Conservation (phyloP, 2,113 vertebrate species). For the Poeciliopsis turrubarensis region DNA sequence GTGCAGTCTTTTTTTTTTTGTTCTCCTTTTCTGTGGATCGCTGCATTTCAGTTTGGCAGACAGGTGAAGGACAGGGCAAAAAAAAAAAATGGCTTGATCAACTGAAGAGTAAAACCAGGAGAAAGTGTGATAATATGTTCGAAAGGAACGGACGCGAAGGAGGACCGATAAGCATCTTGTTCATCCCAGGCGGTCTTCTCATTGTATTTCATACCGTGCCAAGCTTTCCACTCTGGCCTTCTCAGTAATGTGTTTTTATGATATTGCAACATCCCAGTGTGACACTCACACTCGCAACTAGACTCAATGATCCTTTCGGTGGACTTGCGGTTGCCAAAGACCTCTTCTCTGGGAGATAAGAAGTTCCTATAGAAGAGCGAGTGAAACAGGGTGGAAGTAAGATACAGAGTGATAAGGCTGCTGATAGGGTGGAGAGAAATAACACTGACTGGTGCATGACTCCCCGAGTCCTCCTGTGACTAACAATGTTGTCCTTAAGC, state of each 20-base stretch:
- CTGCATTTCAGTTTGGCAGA: conserved; percentile 35
- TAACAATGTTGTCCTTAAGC: conserved; percentile 71
- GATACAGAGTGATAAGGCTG: conserved; percentile 60
- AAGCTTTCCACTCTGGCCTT: conserved; percentile 16
- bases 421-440: conserved; percentile 52
- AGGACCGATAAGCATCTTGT: conserved; percentile 4
- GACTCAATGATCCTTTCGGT: conserved; percentile 60
- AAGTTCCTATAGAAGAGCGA: conserved; percentile 46
- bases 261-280: conserved; percentile 31
- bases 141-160: conserved; percentile 1
- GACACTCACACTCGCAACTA: conserved; percentile 27
- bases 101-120: conserved; percentile 6
- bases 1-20: neutral
- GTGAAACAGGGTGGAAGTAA: conserved; percentile 35
- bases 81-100: conserved; percentile 27
- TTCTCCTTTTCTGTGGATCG: conserved; percentile 28
- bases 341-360: conserved; percentile 53
- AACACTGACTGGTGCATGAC: conserved; percentile 49
- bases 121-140: neutral
- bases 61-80: conserved; percentile 18
- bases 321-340: conserved; percentile 47
- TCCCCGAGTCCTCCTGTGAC: conserved; percentile 52
- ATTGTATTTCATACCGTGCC: conserved; percentile 30
- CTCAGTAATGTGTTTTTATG: conserved; percentile 39
- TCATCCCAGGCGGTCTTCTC: conserved; percentile 36